Conservation (phyloP, 2,888 invertebrate genomes). For the Stenotaenia linearis region DNA sequence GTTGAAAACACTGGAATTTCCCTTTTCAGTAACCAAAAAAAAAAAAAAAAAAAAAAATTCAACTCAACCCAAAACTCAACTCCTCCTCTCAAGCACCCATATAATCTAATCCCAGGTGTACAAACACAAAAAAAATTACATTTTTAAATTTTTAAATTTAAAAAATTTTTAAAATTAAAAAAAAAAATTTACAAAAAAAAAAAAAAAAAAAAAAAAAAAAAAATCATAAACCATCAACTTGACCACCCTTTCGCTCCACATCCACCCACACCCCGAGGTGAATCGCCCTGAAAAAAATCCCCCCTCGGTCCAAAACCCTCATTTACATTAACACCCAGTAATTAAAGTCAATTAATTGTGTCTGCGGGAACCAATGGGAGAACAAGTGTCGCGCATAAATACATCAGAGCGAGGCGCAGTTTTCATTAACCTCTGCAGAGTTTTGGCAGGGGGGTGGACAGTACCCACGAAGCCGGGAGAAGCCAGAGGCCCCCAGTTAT, state of each 20-base stretch:
- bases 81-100: no score
- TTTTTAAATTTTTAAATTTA: no score
- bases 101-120: no score
- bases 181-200: not conserved
- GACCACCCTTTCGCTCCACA: not conserved
- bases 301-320: not conserved
- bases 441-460: constrained; percentile 19
- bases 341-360: constrained; percentile 30
- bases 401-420: not conserved
- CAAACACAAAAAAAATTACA: no score
- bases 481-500: constrained; percentile 28
- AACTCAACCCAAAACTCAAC: not conserved
- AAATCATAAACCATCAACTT: not conserved
- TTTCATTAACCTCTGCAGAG: constrained; percentile 4
- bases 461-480: not conserved
- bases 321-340: constrained; percentile 28
- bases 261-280: constrained; percentile 6
- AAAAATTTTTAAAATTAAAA: no score
- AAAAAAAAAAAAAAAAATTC: not conserved
- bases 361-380: not conserved
- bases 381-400: constrained; percentile 14
- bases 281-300: not conserved
- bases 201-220: not conserved
- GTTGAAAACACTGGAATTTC: not conserved
- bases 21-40: not conserved